A percentile compares a stretch with the other conserved stretches of the same genome.
Conservation (phyloP, 1,140 invertebrate genomes). For the Dysdera silvatica region DNA sequence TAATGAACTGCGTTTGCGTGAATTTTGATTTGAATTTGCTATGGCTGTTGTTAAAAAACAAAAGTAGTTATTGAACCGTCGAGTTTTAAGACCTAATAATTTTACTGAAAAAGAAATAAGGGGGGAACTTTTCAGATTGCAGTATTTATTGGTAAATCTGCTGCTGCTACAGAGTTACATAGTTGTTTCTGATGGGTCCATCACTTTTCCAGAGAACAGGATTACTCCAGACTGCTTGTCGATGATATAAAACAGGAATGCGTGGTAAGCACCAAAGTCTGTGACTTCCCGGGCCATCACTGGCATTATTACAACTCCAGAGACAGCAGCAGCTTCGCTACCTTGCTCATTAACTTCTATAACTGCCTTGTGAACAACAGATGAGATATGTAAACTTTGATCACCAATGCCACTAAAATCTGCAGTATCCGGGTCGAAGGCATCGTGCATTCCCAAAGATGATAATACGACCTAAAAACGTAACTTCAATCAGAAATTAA, state of each 20-base stretch:
- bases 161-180: no score
- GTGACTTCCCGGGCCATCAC: conserved; percentile 15
- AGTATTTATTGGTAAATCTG: no score
- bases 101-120: no score
- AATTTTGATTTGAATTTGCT: no score
- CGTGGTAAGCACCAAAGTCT: conserved; percentile 59
- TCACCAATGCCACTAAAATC: neutral
- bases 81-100: no score
- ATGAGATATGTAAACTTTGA: conserved; percentile 39
- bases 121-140: no score
- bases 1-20: no score
- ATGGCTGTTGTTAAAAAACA: no score
- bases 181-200: neutral
- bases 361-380: conserved; percentile 58
- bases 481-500: no score
- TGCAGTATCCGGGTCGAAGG: neutral
- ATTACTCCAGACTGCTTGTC: conserved; percentile 52
- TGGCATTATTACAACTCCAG: conserved; percentile 36
- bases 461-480: neutral
- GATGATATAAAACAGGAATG: conserved; percentile 62
- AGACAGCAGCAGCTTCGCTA: conserved; percentile 62
- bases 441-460: neutral
- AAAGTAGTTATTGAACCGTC: no score
- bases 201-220: conserved; percentile 55
- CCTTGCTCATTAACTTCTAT: conserved; percentile 74